Evolutionary conservation across 2,888 invertebrate species (phyloP), one percentile per base, ranked within the genome.

Genomic region (Zhuqinia jingwanae): DNA sequence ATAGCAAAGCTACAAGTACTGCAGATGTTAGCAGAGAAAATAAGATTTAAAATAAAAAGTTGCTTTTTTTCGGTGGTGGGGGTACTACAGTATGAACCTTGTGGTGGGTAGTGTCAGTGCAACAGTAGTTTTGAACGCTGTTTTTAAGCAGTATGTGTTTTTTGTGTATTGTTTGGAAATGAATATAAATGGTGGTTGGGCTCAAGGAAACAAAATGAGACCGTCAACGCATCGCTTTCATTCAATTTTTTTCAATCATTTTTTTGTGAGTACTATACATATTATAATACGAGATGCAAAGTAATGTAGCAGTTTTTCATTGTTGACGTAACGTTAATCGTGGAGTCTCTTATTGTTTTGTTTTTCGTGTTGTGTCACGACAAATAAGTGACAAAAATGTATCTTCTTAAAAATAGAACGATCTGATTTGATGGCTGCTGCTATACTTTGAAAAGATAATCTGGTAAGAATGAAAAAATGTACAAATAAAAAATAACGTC

Each of bases 321-420:
- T 73, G 25, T 73, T 73, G 47, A 73, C 47, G 73, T 73, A 73
- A 47, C 73, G 73, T 50, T 73, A 73, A 25, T 47, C 1, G 50
- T 73, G 20, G 25, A 50, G 15, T 65, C 15, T 73, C 27, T 50
- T 36, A 36, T 36, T 8, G 3, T 8, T 73, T 63, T 25, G 73
- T 47, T 17, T 13, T 22, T 20, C 25, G 50, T 47, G 76, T 56
- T 36, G 25, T 76, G 76, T 76, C 76, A 76, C 76, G 76, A 76
- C 36, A 0, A 53, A 30, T n/a, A 56, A 10, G 36, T 36, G 6
- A 27, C 60, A 76, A 56, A 76, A 36, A 53, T 36, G 36, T 76
- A 53, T 76, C 27, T n/a, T n/a, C n/a, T 30, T 36, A 65, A 30
- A 36, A 76, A 27, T 27, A 25, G 76, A 56, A 56, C 56, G 53